Evolutionary conservation across 2,888 invertebrate genomes (phyloP), one percentile per base, ranked within the genome.

Genomic region (Punctoribates punctum): DNA sequence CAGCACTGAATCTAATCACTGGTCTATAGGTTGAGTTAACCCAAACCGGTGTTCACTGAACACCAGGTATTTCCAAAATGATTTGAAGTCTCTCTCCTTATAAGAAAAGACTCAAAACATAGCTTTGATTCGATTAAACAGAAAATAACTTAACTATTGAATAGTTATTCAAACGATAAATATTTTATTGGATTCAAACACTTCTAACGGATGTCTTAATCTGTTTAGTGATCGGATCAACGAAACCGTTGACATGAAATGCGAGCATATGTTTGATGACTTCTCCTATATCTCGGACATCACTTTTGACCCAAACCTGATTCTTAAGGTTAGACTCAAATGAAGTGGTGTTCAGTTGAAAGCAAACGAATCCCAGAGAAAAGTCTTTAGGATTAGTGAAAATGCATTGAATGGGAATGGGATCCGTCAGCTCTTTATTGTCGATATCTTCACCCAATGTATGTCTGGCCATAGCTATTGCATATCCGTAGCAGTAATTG

Each of bases 401-500:
- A 27, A 77, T 67, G 11, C 62, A 62, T 23, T 77, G 73, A 34
- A 78, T 25, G n/a, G 73, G 48, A 15, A 77, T 46, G 34, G 78
- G 78, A 72, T 75, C 70, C 27, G 38, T 11, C 2, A 75, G 54
- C 20, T 57, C 57, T 60, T 48, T 34, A 25, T 77, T 38, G 5
- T 54, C 11, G 0, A 27, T 38, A 38, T 74, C 74, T 25, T 62
- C 23, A 9, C 23, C 42, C 48, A 42, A 48, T 70, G 20, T n/a
- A 20, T 15, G 38, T 72, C 76, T n/a, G 15, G 73, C 77, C 65
- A 72, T 34, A 15, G 74, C 77, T 11, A 27, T 62, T 8, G 77
- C 70, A 75, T 75, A 78, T 2, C 77, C 78, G 54, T 77, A 78
- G 34, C 76, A 78, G 29, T 73, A 78, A 60, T 77, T 75, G 8